Evolutionary conservation across 2,797 vertebrate species (phyloP).

Genomic region (Centropyge bicolor): DNA sequence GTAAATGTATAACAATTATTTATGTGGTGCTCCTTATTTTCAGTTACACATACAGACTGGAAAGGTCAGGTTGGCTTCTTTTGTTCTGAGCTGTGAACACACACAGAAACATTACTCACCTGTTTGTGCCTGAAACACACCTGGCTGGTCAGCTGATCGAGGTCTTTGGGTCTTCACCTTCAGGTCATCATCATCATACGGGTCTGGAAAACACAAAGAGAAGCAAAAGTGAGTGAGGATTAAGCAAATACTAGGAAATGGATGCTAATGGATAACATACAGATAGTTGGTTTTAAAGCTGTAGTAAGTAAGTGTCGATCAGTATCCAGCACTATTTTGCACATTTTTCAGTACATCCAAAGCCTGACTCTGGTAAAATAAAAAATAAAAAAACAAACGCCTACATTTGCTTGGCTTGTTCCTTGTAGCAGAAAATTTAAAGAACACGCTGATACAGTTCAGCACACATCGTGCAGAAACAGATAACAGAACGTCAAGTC

Average conservation of each 20-base stretch:
- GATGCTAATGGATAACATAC: not conserved
- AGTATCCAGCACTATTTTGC: conserved; percentile 30
- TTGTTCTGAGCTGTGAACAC: conserved; percentile 28
- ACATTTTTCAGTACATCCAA: conserved; percentile 51
- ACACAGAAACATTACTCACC: conserved; percentile 84
- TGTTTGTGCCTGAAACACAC: conserved; percentile 99
- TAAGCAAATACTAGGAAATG: not conserved
- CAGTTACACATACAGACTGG: conserved; percentile 10
- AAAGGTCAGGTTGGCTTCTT: conserved; percentile 32
- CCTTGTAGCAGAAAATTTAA: conserved; percentile 60
- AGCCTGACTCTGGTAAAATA: conserved; percentile 70
- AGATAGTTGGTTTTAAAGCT: conserved; percentile 12
- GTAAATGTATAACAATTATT: conserved; percentile 18
- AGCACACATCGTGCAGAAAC: conserved; percentile 32
- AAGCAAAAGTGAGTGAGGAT: not conserved
- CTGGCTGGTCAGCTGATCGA: conserved; percentile 96
- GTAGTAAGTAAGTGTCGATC: conserved; percentile 9
- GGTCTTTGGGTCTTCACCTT: conserved; percentile 99
- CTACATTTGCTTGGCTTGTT: conserved; percentile 63
- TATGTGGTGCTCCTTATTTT: conserved; percentile 24
- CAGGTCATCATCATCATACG: conserved; percentile 92
- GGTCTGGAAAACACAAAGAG: conserved; percentile 83
- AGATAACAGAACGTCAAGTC: conserved; percentile 46
- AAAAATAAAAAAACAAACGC: conserved; percentile 52
- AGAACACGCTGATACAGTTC: conserved; percentile 44